Percentiles rank a stretch among this genome's conserved stretches.
Conservation (phyloP, 1,140 invertebrate species). For the Bombus fervidus region DNA sequence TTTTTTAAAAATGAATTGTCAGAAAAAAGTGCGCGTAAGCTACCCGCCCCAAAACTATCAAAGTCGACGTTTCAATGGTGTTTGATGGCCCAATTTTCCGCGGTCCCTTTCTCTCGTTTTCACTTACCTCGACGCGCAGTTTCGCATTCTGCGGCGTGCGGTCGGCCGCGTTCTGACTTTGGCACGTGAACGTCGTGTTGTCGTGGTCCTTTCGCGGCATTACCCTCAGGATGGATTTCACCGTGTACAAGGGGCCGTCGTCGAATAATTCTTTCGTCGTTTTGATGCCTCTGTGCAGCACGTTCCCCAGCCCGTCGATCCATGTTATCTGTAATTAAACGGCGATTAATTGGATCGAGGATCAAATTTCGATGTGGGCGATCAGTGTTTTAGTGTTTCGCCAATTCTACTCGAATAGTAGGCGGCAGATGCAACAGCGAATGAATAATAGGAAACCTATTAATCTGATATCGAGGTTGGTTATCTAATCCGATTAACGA, state of each 20-base stretch:
- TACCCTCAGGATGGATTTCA: constrained; percentile 92
- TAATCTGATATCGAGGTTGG: not conserved
- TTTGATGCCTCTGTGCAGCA: constrained; percentile 89
- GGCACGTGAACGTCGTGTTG: constrained; percentile 95
- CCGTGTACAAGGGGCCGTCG: constrained; percentile 91
- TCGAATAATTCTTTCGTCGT: constrained; percentile 88
- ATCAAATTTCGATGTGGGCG: too few relatives aligned
- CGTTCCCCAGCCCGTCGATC: constrained; percentile 94
- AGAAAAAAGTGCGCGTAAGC: constrained; percentile 40
- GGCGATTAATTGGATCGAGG: constrained; percentile 35
- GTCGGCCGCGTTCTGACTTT: constrained; percentile 93
- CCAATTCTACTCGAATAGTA: not conserved
- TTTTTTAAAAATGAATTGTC: constrained; percentile 14
- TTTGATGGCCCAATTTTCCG: constrained; percentile 43
- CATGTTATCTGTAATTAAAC: constrained; percentile 90
- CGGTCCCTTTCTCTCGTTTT: not conserved
- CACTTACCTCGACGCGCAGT: constrained; percentile 89
- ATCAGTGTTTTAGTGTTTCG: not conserved
- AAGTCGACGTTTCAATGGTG: not conserved
- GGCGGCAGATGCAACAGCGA: not conserved
- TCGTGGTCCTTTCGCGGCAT: constrained; percentile 93
- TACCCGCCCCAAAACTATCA: not conserved
- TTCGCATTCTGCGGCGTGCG: constrained; percentile 90
- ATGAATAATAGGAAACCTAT: not conserved
- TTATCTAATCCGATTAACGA: not conserved